phyloP scores from a whole-genome alignment of 2,888 invertebrate species.

The Megastigmus dorsalis region DNA sequence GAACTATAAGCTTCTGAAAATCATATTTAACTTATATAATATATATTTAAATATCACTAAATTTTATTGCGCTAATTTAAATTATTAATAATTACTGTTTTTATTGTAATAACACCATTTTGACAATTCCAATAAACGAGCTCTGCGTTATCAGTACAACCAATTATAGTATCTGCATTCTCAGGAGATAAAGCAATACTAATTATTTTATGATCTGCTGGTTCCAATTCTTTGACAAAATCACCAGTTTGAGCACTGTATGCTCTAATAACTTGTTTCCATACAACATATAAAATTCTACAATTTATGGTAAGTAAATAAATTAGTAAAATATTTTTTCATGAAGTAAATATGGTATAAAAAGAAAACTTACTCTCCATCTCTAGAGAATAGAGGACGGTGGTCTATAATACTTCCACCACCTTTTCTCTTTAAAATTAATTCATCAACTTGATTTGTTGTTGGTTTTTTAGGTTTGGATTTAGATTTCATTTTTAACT shows the following conservation, averaged over 20 bases:
- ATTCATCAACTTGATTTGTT: conserved; percentile 66
- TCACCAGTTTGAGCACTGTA: conserved; percentile 82
- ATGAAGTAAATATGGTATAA: not conserved
- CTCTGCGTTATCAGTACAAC: conserved; percentile 77
- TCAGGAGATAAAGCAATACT: conserved; percentile 76
- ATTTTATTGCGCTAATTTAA: not conserved
- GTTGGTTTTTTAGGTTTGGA: conserved; percentile 13
- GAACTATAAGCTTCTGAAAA: conserved; percentile 62
- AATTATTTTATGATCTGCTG: conserved; percentile 76
- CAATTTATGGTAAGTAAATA: conserved; percentile 54
- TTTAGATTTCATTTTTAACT: conserved; percentile 32
- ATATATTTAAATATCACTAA: not conserved
- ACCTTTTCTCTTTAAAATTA: conserved; percentile 77
- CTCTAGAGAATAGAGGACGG: conserved; percentile 79
- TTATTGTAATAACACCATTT: conserved; percentile 75
- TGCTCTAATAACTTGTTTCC: conserved; percentile 78
- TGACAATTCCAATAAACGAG: conserved; percentile 78
- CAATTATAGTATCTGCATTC: conserved; percentile 74
- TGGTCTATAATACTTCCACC: conserved; percentile 80
- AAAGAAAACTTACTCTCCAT: conserved; percentile 78
- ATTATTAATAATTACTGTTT: conserved; percentile 69
- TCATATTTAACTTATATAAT: conserved; percentile 24
- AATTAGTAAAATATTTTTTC: not conserved
- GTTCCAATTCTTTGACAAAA: conserved; percentile 77
- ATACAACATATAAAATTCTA: conserved; percentile 80